Base-by-base conservation (phyloP, 1,140 invertebrate genomes). In the Chelonus insularis region DNA sequence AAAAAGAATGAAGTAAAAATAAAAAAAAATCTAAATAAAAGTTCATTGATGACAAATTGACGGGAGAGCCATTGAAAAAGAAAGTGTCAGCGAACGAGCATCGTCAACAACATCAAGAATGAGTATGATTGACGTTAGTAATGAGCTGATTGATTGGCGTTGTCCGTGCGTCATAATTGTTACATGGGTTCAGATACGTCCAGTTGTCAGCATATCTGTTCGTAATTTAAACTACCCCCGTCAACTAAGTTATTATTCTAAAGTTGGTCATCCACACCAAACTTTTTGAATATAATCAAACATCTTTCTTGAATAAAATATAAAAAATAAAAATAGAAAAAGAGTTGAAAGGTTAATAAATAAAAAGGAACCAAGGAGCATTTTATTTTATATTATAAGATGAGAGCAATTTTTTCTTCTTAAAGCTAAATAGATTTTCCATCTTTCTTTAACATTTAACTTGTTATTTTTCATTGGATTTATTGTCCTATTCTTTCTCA, bases 91-190 rank as follows among this genome's bases (percentile, higher is more conserved):
- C 3, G 41, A 43, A 16, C 16, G 16, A 43, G 41, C 41, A 8
- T 18, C 41, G 14, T 39, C 36, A 39, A 39, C 20, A 36, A 52
- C 37, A 58, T 32, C 43, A 43, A 64, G 39, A 50, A 56, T 25
- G 12, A 12, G 41, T 54, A 32, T 57, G 61, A 67, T 63, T 67
- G 66, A 67, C 66, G 52, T 60, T 45, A 60, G 70, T 75, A 76
- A 75, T 73, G 71, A 75, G 72, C 65, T 78, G 77, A 78, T 73
- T 70, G 75, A 77, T 78, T 74, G 70, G 71, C 73, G 66, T 64
- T 70, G 68, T 63, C 67, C 68, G 64, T 64, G 68, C 64, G 65
- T 50, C 69, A 66, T 73, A 71, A 71, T 75, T 70, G 72, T 72
- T 75, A 77, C 73, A 75, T 64, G 72, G 65, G 62, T 60, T 70